These are phyloP conservation scores for Lamprologus ornatipinnis DNA, from an alignment of 2,113 vertebrate genomes.

Conservation along the genomic window DNA sequence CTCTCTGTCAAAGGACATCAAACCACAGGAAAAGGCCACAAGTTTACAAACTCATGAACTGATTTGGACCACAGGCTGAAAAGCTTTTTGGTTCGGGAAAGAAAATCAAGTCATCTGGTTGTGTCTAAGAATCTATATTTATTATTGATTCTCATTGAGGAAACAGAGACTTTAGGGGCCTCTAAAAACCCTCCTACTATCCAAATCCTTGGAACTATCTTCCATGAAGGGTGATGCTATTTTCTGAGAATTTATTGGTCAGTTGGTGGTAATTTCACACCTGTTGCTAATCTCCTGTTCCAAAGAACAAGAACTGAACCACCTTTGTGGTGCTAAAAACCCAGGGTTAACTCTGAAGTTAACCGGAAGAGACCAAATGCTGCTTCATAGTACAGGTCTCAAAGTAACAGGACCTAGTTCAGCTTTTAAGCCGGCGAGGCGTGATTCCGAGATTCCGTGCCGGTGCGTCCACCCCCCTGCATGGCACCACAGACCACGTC, in stretches of 20 bases:
- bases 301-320: not conserved
- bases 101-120: not conserved
- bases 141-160: not conserved
- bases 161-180: not conserved
- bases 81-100: not conserved
- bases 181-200: not conserved
- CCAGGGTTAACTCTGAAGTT: not conserved
- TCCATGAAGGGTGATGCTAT: not conserved
- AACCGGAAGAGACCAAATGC: not conserved
- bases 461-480: not conserved
- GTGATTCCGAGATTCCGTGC: not conserved
- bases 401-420: not conserved
- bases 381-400: not conserved
- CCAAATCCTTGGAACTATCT: not conserved
- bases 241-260: not conserved
- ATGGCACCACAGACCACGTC: fast-evolving
- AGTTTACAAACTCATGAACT: not conserved
- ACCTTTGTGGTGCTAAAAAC: not conserved
- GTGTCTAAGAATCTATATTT: not conserved
- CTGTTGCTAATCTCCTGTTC: not conserved
- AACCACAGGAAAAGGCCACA: not conserved
- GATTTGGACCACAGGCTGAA: not conserved
- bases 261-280: not conserved
- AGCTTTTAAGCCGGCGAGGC: not conserved
- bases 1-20: not conserved